Conservation (phyloP, 1,140 invertebrate genomes). For the Drosophila sulfurigaster region DNA sequence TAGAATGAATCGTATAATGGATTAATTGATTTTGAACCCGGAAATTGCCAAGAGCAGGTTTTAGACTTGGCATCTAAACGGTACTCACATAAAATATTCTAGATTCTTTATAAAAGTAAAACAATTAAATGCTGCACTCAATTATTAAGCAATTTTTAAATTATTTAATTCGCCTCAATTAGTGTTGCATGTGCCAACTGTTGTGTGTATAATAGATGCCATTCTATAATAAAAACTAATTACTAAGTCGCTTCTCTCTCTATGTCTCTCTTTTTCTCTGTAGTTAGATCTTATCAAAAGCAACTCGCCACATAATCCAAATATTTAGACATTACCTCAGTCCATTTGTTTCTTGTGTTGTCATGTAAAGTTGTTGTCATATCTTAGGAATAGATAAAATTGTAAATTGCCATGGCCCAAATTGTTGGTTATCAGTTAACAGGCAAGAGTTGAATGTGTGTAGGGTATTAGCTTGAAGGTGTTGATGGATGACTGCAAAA, state of each 20-base stretch:
- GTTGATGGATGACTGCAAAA: slow-evolving; percentile 16
- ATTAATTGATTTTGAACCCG: slow-evolving; percentile 23
- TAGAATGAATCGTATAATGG: not conserved
- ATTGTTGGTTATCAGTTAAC: slow-evolving; percentile 62
- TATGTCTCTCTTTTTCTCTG: not conserved
- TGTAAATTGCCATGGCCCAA: slow-evolving; percentile 67
- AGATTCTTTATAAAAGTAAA: not conserved
- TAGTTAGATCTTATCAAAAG: slow-evolving; percentile 14
- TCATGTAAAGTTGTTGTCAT: slow-evolving; percentile 53
- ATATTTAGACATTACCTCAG: slow-evolving; percentile 34
- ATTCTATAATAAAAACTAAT: slow-evolving; percentile 6
- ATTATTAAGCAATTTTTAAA: slow-evolving; percentile 40
- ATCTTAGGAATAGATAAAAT: slow-evolving; percentile 70
- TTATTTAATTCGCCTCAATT: slow-evolving; percentile 44
- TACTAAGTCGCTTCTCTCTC: not conserved
- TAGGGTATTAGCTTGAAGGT: slow-evolving; percentile 33
- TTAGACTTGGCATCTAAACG: not conserved
- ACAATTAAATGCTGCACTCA: slow-evolving; percentile 9
- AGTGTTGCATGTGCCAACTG: slow-evolving; percentile 11
- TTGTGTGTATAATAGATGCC: slow-evolving; percentile 16
- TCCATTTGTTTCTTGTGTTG: slow-evolving; percentile 31
- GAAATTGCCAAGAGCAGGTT: slow-evolving; percentile 10
- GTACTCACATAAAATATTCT: not conserved
- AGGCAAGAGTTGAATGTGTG: not conserved
- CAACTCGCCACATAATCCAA: slow-evolving; percentile 26